These are phyloP conservation scores for Morpho achilles DNA, from an alignment of 2,888 invertebrate species.

Conservation along the genomic window DNA sequence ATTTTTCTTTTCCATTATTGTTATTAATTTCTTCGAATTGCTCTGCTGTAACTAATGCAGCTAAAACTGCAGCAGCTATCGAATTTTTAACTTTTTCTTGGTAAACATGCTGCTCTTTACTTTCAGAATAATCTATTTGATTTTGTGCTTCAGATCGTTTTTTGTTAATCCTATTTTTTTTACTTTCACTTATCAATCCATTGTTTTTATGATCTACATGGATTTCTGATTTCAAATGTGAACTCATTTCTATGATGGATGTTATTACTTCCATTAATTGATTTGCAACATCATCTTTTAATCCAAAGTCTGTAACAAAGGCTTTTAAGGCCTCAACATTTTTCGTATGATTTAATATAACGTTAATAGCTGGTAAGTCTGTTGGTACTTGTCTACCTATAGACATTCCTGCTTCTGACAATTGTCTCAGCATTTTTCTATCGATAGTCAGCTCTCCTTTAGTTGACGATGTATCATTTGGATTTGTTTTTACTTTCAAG, in stretches of 20 bases:
- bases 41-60: constrained; percentile 72
- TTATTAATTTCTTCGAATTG: constrained; percentile 72
- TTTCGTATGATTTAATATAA: constrained; percentile 72
- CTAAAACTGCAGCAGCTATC: constrained; percentile 73
- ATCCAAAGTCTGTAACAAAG: constrained; percentile 68
- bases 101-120: constrained; percentile 52
- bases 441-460: constrained; percentile 82
- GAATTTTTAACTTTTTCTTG: constrained; percentile 76
- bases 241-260: constrained; percentile 75
- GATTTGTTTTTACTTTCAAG: constrained; percentile 72
- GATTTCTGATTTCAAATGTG: constrained; percentile 65
- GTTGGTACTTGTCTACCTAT: constrained; percentile 82
- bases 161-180: constrained; percentile 52
- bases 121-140: constrained; percentile 34
- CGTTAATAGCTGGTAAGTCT: constrained; percentile 81
- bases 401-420: constrained; percentile 84
- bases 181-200: constrained; percentile 39
- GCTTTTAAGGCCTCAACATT: constrained; percentile 72
- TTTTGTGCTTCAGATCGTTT: constrained; percentile 46
- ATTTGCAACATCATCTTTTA: constrained; percentile 75
- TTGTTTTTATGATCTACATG: constrained; percentile 47
- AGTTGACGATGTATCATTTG: constrained; percentile 70
- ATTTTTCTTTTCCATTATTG: constrained; percentile 71
- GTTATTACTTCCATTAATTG: constrained; percentile 72
- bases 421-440: constrained; percentile 81